phyloP scores from a whole-genome alignment of 2,888 invertebrate genomes.

The Perithous albicinctus region DNA sequence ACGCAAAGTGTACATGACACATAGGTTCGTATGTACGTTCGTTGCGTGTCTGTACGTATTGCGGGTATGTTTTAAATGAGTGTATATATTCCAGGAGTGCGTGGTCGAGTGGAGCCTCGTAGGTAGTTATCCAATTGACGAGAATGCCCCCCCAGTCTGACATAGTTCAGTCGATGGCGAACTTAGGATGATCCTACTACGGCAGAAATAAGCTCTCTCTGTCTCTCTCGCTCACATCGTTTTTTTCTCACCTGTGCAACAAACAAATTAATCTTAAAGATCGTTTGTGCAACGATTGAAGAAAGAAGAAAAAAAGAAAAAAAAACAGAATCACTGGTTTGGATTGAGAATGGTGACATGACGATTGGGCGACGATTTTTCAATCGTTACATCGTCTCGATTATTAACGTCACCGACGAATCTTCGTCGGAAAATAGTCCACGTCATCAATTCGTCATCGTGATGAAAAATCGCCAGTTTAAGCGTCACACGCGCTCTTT shows the following conservation, averaged over 20 bases:
- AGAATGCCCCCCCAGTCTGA: constrained; percentile 80
- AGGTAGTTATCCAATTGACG: constrained; percentile 83
- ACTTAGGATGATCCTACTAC: constrained; percentile 79
- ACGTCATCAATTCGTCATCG: constrained; percentile 18
- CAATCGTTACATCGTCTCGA: constrained; percentile 8
- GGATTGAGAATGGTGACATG: no score
- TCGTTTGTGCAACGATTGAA: no score
- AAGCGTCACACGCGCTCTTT: constrained; percentile 17
- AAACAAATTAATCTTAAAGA: no score
- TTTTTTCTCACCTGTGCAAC: neutral
- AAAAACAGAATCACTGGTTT: no score
- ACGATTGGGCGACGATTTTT: neutral
- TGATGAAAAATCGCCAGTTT: neutral
- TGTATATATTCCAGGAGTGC: constrained; percentile 61
- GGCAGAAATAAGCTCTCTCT: constrained; percentile 48
- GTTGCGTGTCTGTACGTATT: constrained; percentile 33
- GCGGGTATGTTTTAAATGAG: constrained; percentile 48
- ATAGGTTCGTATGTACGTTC: no score
- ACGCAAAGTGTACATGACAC: constrained; percentile 7
- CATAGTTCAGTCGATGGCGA: constrained; percentile 83
- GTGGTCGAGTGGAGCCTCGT: constrained; percentile 70
- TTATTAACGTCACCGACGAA: neutral
- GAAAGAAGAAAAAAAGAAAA: no score
- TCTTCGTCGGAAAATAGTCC: neutral
- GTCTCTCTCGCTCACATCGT: no score